Base-by-base conservation (phyloP, 30 jellyfish, hydroid and myxozoan species). In the Hydractinia symbiolongicarpus region DNA sequence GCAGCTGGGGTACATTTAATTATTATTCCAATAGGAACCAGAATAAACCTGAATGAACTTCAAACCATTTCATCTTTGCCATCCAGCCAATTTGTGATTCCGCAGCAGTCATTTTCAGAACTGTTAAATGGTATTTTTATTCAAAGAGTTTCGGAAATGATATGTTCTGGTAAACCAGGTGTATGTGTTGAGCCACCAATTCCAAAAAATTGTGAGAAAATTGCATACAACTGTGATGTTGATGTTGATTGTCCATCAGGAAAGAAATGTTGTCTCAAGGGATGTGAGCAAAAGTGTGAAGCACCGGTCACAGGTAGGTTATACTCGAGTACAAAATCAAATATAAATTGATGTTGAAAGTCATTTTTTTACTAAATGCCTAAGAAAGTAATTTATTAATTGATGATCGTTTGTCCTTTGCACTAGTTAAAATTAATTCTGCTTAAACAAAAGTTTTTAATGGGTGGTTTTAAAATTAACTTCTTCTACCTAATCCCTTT, bases 151-250 rank as follows among this genome's bases (percentile, higher is more conserved):
- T 88, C 96, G 14, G 89, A 69, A 11, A 84, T 91, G 40, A 77
- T 81, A 30, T 94, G 99, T 69, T 67, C 86, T 82, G 99, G 96
- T n/a, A 88, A 82, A 53, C 86, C 96, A 11, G 99, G 99, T 52
- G 81, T 76, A 9, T 94, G 99, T 69, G 87, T 14, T 0, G 84
- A 79, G 73, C 87, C 87, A 53, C 89, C 96, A 56, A 44, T 73
- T 20, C 87, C 88, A 4, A 55, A 82, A 83, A 85, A 91, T 58
- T 89, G 96, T 53, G 85, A 78, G 7, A 67, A 52, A 49, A 83
- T 91, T 1, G 53, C 81, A n/a, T 79, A 84, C 68, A 85, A 79
- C 15, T 94, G 99, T 82, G 86, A 87, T 56, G 85, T 89, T 11
- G 99, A 94, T 73, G 76, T 67, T 16, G 96, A 88, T 57, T 94